Conservation (phyloP, 2,888 invertebrate genomes). For the Parelbella ahira region DNA sequence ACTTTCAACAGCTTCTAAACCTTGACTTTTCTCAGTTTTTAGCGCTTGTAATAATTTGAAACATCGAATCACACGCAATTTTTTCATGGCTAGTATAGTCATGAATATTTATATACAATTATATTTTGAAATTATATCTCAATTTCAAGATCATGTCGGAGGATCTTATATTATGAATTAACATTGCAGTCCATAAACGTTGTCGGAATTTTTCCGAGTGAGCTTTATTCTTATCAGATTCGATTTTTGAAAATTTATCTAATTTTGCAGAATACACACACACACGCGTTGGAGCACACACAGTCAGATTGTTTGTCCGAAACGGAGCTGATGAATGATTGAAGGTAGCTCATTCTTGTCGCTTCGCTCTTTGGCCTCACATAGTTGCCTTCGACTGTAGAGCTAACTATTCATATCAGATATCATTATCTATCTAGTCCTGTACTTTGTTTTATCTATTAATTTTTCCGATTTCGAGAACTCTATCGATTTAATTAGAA, state of each 20-base stretch:
- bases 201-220: too few species aligned
- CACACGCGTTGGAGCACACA: too few species aligned
- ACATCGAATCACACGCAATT: not conserved
- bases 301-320: too few species aligned
- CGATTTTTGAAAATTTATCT: too few species aligned
- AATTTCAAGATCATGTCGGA: too few species aligned
- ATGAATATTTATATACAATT: not conserved
- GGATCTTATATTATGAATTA: too few species aligned
- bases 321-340: slow-evolving; percentile 9
- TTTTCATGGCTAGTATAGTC: slow-evolving; percentile 4
- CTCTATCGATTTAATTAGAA: slow-evolving; percentile 7
- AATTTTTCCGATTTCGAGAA: slow-evolving; percentile 1
- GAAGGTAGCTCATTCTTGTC: slow-evolving; percentile 9
- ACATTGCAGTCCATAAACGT: too few species aligned
- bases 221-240: too few species aligned
- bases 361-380: slow-evolving; percentile 12
- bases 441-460: slow-evolving; percentile 3
- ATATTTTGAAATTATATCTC: not conserved
- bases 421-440: not conserved
- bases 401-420: slow-evolving; percentile 4
- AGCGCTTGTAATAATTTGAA: slow-evolving; percentile 5
- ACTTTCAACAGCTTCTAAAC: not conserved
- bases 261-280: too few species aligned
- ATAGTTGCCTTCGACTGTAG: slow-evolving; percentile 3
- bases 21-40: slow-evolving; percentile 8